Conservation (phyloP, 2,113 vertebrate species). For the Daubentonia madagascariensis region DNA sequence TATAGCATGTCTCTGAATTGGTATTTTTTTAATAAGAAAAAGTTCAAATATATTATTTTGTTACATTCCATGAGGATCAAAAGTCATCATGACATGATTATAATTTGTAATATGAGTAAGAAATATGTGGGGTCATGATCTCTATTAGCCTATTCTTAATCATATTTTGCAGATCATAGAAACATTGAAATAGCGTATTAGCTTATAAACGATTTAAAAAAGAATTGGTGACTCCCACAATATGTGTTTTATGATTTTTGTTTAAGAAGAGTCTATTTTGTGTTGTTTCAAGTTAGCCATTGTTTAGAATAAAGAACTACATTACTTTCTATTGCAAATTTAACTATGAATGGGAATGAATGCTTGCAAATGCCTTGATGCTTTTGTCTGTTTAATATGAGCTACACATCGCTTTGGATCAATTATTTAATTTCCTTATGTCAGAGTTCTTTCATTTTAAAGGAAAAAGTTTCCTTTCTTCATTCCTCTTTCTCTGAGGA, state of each 20-base stretch:
- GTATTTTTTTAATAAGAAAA: conserved; percentile 27
- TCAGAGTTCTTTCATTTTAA: conserved; percentile 26
- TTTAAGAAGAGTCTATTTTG: conserved; percentile 6
- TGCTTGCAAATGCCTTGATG: neutral
- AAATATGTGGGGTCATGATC: neutral
- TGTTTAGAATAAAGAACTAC: conserved; percentile 23
- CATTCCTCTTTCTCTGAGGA: neutral
- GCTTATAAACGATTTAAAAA: conserved; percentile 29
- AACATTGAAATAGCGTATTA: conserved; percentile 21
- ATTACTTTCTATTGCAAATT: neutral
- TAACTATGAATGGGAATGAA: neutral
- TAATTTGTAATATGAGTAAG: conserved; percentile 49
- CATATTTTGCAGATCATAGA: conserved; percentile 21
- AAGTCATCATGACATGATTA: conserved; percentile 13
- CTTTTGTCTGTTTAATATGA: neutral
- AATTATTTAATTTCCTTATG: neutral
- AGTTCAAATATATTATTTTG: conserved; percentile 38
- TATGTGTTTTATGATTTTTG: neutral
- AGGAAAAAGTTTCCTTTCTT: neutral
- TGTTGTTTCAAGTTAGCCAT: neutral
- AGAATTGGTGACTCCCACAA: neutral
- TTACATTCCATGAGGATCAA: conserved; percentile 3
- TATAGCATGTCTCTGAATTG: neutral
- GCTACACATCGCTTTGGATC: neutral
- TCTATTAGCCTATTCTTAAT: conserved; percentile 40